phyloP scores from a whole-genome alignment of 2,888 invertebrate species.

The Lissonota sp. region DNA sequence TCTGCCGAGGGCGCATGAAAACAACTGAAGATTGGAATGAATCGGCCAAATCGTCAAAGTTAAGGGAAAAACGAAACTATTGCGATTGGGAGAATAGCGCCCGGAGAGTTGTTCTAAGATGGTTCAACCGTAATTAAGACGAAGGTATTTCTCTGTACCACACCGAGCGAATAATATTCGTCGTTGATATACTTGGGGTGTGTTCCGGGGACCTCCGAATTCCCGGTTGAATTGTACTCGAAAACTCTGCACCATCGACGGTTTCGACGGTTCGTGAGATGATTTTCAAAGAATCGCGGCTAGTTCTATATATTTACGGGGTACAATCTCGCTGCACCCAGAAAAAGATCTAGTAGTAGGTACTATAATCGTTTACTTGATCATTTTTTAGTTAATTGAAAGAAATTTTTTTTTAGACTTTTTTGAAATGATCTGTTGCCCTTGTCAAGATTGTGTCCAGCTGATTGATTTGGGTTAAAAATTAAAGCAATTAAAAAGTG shows the following conservation, averaged over 20 bases:
- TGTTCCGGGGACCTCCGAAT: not conserved
- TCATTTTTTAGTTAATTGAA: too few species aligned
- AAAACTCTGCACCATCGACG: not conserved
- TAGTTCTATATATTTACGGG: too few species aligned
- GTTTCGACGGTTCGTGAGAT: constrained; percentile 15
- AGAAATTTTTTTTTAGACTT: too few species aligned
- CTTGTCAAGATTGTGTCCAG: too few species aligned
- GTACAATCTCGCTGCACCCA: too few species aligned
- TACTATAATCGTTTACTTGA: too few species aligned
- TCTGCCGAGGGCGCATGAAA: constrained; percentile 1
- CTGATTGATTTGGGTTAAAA: too few species aligned
- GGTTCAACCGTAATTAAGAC: constrained; percentile 49
- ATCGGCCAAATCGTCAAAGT: constrained; percentile 6
- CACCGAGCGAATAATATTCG: constrained; percentile 22
- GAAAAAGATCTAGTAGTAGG: too few species aligned
- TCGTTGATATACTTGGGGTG: constrained; percentile 14
- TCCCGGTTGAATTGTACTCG: not conserved
- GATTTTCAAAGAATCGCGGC: not conserved
- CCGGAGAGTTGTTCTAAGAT: not conserved
- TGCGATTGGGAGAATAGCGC: constrained; percentile 25
- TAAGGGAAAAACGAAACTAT: constrained; percentile 14
- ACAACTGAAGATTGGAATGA: constrained; percentile 5
- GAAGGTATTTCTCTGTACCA: constrained; percentile 19
- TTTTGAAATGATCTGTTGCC: too few species aligned
- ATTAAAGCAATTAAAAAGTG: too few species aligned